Evolutionary conservation across 2,797 vertebrate genomes (phyloP).

Genomic region (Cynodonichthys magdalenae): DNA sequence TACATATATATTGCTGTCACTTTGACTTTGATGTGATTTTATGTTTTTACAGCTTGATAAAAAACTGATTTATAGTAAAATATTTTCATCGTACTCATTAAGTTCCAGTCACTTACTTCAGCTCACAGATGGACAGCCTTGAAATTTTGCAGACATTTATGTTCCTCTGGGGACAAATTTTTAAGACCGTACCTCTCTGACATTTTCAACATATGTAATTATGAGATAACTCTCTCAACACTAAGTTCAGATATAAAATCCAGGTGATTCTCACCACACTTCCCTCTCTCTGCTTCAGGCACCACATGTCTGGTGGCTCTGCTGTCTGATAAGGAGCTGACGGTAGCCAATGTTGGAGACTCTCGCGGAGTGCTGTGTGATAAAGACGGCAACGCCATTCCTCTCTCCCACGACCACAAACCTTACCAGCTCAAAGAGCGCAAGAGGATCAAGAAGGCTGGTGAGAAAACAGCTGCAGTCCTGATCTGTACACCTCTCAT

Average conservation of each 20-base stretch:
- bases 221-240: background rate
- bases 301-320: slow-evolving; percentile 94
- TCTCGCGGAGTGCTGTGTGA: slow-evolving; percentile 96
- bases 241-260: background rate
- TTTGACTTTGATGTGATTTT: background rate
- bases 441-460: slow-evolving; percentile 98
- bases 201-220: slow-evolving; percentile 5
- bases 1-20: background rate
- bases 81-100: background rate
- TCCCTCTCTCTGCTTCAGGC: slow-evolving; percentile 47
- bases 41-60: background rate
- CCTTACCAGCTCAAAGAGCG: slow-evolving; percentile 98
- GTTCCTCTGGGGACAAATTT: background rate
- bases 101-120: slow-evolving; percentile 1
- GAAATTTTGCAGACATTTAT: slow-evolving; percentile 10
- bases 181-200: background rate
- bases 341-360: slow-evolving; percentile 96
- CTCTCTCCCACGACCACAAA: slow-evolving; percentile 98
- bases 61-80: background rate
- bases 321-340: slow-evolving; percentile 93
- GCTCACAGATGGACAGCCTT: slow-evolving; percentile 2
- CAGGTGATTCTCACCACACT: background rate
- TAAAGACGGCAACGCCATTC: slow-evolving; percentile 96
- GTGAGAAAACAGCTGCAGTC: slow-evolving; percentile 76
- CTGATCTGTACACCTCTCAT: background rate